Evolutionary conservation across 2,797 vertebrate genomes (phyloP).

Genomic region (Rhadinocentrus ornatus): DNA sequence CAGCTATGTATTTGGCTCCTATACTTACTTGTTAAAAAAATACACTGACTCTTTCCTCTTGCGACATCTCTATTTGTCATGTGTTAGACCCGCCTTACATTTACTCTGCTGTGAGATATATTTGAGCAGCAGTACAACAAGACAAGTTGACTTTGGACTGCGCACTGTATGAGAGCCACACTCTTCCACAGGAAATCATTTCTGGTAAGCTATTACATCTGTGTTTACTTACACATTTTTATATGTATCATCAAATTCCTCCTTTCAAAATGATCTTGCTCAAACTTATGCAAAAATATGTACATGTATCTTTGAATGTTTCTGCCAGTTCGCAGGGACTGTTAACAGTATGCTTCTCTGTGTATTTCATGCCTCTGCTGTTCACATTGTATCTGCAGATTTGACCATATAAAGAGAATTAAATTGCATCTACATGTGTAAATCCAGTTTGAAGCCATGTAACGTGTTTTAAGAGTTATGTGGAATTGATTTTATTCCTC

Average conservation of each 20-base stretch:
- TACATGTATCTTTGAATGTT: background rate
- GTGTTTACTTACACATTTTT: background rate
- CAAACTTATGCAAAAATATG: background rate
- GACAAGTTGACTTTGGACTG: conserved; percentile 10
- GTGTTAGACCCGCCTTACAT: background rate
- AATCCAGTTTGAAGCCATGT: background rate
- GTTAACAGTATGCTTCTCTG: background rate
- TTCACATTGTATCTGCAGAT: too few relatives aligned
- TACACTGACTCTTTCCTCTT: background rate
- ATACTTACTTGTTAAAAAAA: background rate
- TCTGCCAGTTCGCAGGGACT: background rate
- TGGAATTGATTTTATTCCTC: background rate
- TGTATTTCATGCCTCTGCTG: background rate
- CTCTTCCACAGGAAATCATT: background rate
- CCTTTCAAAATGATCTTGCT: background rate
- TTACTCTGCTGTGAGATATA: background rate
- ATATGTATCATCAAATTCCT: background rate
- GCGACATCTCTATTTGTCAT: background rate
- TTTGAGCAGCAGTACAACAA: background rate
- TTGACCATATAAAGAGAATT: too few relatives aligned
- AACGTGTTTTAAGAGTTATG: background rate
- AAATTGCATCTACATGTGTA: too few relatives aligned
- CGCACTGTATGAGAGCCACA: background rate
- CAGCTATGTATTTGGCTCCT: background rate
- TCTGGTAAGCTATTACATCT: background rate